Conservation (phyloP, 2,797 vertebrate genomes). For the Helostoma temminkii region DNA sequence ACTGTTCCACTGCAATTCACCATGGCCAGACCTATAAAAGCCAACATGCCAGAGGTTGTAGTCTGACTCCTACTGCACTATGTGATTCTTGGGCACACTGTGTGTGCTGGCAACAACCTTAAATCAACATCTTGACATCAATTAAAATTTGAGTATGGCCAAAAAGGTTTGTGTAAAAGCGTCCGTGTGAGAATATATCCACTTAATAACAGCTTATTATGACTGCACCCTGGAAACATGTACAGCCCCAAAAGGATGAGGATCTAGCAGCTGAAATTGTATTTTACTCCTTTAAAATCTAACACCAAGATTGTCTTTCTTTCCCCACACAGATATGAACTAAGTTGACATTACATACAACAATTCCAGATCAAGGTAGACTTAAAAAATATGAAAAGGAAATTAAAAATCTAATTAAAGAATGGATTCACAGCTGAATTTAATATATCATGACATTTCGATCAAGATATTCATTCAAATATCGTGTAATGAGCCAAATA, state of each 20-base stretch:
- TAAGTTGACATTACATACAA: no score
- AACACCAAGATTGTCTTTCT: slow-evolving; percentile 39
- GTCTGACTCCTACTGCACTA: slow-evolving; percentile 40
- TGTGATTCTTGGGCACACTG: slow-evolving; percentile 46
- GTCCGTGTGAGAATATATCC: slow-evolving; percentile 33
- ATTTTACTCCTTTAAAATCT: slow-evolving; percentile 44
- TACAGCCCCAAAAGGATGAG: slow-evolving; percentile 10
- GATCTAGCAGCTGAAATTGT: slow-evolving; percentile 10
- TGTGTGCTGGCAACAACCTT: slow-evolving; percentile 24
- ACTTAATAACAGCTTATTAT: slow-evolving; percentile 27
- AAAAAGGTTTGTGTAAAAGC: slow-evolving; percentile 34
- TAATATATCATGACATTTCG: slow-evolving; percentile 20
- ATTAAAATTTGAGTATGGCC: slow-evolving; percentile 9
- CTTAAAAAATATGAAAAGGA: background rate
- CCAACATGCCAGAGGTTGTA: slow-evolving; percentile 47
- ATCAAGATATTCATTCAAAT: slow-evolving; percentile 31
- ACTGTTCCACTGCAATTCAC: slow-evolving; percentile 23
- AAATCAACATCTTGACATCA: slow-evolving; percentile 40
- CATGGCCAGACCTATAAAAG: slow-evolving; percentile 61
- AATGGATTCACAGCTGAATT: slow-evolving; percentile 19
- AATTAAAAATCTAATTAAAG: background rate
- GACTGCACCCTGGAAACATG: slow-evolving; percentile 54
- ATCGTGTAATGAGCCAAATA: background rate
- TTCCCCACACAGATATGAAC: slow-evolving; percentile 38
- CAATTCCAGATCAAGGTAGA: slow-evolving; percentile 10